Evolutionary conservation across 2,113 vertebrate species (phyloP).

Genomic region (Planiliza haematocheilus): DNA sequence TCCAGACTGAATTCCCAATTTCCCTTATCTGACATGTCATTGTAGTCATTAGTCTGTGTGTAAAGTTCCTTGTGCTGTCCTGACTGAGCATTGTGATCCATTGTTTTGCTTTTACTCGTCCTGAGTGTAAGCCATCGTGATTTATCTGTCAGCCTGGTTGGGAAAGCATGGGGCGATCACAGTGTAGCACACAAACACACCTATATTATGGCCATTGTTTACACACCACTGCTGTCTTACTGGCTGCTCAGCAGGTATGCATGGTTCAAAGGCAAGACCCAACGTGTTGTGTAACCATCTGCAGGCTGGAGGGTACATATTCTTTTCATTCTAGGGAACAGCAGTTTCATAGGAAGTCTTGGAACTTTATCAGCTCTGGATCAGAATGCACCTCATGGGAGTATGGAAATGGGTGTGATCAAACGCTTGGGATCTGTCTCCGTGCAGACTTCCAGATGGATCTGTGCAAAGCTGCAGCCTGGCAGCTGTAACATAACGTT

Average conservation of each 20-base stretch:
- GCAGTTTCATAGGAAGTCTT: no score
- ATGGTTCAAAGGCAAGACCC: conserved; percentile 36
- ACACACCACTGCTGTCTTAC: conserved; percentile 23
- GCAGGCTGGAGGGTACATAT: conserved; percentile 45
- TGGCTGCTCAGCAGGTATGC: conserved; percentile 57
- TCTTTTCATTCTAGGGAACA: conserved; percentile 1
- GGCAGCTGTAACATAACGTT: background rate
- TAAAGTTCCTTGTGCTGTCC: background rate
- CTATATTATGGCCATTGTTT: conserved; percentile 45
- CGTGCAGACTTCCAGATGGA: background rate
- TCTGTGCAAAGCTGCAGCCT: background rate
- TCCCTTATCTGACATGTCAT: no score
- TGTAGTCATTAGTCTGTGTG: no score
- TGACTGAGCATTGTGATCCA: conserved; percentile 9
- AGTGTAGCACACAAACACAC: conserved; percentile 30
- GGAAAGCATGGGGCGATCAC: conserved; percentile 36
- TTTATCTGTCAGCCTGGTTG: conserved; percentile 27
- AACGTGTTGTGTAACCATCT: conserved; percentile 53
- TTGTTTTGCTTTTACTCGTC: background rate
- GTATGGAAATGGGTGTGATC: background rate
- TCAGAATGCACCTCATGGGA: background rate
- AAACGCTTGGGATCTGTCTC: background rate
- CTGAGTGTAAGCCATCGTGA: background rate
- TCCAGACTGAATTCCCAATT: no score
- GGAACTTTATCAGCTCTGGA: background rate